Base-by-base conservation (phyloP, 1,140 invertebrate species). In the Plodia interpunctella region DNA sequence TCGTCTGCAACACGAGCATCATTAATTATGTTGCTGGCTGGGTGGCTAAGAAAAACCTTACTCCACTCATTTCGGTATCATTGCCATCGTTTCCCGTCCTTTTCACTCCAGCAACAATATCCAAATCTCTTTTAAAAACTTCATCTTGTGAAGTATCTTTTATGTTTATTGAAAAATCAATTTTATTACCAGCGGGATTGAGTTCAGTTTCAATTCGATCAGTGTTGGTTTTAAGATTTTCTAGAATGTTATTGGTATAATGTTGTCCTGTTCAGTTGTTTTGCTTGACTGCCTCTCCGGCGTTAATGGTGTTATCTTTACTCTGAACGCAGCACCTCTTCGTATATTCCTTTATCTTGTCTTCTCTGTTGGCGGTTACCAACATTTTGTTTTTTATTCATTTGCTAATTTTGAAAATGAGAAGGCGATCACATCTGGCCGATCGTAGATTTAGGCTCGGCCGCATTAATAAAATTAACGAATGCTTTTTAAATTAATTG, bases 21-120 rank as follows among this genome's bases (percentile, higher is more conserved):
- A 88, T 88, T 88, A 88, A 88, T 88, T 88, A 88, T 88, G 86
- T 88, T 88, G 86, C 86, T 85, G 86, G 82, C 79, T 88, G 83
- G 86, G 86, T 88, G 86, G 86, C 83, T 88, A 80, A 85, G 83
- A 88, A 87, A 86, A 88, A 83, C 84, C 84, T 61, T 80, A 85
- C 86, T 88, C 75, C 80, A 84, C 86, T 86, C 83, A 88, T 87
- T 88, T 76, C 69, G 76, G 75, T 88, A 88, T 88, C 86, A 71
- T 76, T 78, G 64, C 80, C 67, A 88, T 88, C 86, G 66, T 62
- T 17, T 54, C 57, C 76, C 61, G 65, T 87, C 80, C 70, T 67
- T 71, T 70, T 87, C 73, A 56, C 71, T 74, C 85, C 55, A 62
- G 44, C 64, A 59, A 59, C 65, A 53, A 57, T 70, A 62, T 64